These are phyloP conservation scores for Heliocidaris erythrogramma DNA, from an alignment of 35 echinoderm and acorn worm genomes.

Conservation along the genomic window DNA sequence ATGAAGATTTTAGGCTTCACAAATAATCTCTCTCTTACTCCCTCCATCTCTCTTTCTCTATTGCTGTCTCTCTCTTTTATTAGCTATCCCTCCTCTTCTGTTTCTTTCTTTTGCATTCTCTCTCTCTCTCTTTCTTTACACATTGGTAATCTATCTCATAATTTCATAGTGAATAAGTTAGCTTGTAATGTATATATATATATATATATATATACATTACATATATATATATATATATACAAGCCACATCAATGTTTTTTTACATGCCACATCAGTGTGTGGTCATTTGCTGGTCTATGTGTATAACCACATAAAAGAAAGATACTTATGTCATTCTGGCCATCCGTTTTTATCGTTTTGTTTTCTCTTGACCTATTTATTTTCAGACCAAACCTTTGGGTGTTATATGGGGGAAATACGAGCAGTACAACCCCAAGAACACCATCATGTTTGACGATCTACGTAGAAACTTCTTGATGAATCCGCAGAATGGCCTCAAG, in stretches of 20 bases:
- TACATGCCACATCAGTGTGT: neutral
- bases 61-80: neutral
- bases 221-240: neutral
- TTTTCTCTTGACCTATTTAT: neutral
- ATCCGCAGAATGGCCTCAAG: conserved; percentile 98
- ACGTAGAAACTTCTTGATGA: conserved; percentile 95
- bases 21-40: too few relatives aligned
- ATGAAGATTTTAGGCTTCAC: too few relatives aligned
- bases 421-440: conserved; percentile 80
- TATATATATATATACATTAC: neutral
- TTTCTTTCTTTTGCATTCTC: neutral
- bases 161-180: neutral
- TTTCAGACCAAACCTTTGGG: conserved; percentile 89
- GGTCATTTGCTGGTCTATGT: neutral
- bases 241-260: too few relatives aligned
- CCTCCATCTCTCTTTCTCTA: neutral
- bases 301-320: neutral
- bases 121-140: neutral
- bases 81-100: too few relatives aligned
- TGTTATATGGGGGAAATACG: conserved; percentile 96
- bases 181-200: too few relatives aligned
- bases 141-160: neutral
- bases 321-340: too few relatives aligned
- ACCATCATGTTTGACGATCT: conserved; percentile 99
- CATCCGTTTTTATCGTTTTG: neutral